Evolutionary conservation across 2,888 invertebrate genomes (phyloP), one percentile per base, ranked within the genome.

Genomic region (Caenorhabditis parvicauda): DNA sequence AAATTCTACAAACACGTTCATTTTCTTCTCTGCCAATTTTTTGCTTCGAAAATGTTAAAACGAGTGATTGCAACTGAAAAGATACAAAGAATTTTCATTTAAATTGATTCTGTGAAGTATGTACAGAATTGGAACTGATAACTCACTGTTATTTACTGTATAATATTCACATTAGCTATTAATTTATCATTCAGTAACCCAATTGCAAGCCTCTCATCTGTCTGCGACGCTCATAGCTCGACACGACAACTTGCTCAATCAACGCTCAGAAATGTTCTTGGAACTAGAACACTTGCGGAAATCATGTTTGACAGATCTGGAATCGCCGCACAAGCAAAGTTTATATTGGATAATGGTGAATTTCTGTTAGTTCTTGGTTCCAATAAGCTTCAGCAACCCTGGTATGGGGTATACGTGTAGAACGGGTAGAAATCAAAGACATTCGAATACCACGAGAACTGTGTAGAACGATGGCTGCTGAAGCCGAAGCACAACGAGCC

Each of bases 241-340:
- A 82, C 82, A 4, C 64, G 76, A 9, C 76, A 81, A 45, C 69
- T 82, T n/a, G 77, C 82, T 5, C 81, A 81, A 41, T 59, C 69
- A 2, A 76, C 76, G 4, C 59, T 80, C 22, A 43, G 78, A 24
- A 79, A 77, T 61, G 70, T 74, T 6, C 68, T 82, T 19, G 79
- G 79, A 6, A 79, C 79, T 21, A 64, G 78, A 59, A 76, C 77
- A 6, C 68, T 82, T 24, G 67, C 72, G 14, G 81, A 82, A 49
- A 77, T 82, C 27, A 76, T 82, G 70, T 58, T 69, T 14, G 81
- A 82, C 41, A 59, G 82, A n/a, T 81, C 82, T 52, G 68, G 73
- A 17, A 80, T 82, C 48, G 78, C 78, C 43, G 52, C 60, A 19
- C 70, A 70, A 45, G 78, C 80, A 43, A 79, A 82, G 66, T 66